Conservation (phyloP, 2,888 invertebrate genomes). For the Megastigmus dorsalis region DNA sequence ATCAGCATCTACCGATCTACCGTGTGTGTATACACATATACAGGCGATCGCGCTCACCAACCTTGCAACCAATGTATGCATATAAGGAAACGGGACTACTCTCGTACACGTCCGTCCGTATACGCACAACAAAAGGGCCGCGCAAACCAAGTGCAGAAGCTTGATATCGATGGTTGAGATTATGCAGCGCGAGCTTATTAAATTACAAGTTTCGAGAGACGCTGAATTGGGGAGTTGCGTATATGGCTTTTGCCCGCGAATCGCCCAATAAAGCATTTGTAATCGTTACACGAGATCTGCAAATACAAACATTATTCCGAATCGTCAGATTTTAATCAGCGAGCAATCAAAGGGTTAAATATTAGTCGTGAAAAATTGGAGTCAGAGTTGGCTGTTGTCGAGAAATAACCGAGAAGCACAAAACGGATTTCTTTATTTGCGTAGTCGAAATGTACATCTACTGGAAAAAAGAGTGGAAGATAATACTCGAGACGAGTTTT, state of each 20-base stretch:
- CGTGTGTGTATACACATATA: neutral
- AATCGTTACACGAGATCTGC: too few species aligned
- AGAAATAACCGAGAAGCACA: too few species aligned
- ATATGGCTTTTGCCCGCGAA: too few species aligned
- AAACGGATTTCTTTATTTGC: too few species aligned
- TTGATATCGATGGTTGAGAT: neutral
- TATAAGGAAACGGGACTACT: neutral
- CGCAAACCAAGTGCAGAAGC: neutral
- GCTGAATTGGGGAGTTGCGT: too few species aligned
- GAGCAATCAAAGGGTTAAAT: too few species aligned
- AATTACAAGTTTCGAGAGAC: neutral
- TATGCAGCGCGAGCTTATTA: constrained; percentile 9
- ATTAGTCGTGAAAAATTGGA: too few species aligned
- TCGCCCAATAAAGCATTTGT: too few species aligned
- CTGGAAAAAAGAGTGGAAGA: neutral
- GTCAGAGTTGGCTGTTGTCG: too few species aligned
- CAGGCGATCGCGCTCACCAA: constrained; percentile 6
- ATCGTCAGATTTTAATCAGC: too few species aligned
- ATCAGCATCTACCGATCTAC: neutral
- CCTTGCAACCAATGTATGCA: constrained; percentile 2
- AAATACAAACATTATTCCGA: too few species aligned
- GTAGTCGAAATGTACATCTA: too few species aligned
- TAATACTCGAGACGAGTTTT: neutral
- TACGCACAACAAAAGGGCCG: neutral
- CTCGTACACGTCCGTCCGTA: neutral